These are phyloP conservation scores for Malurus leucopterus DNA, from an alignment of 2,797 vertebrate species.

Conservation along the genomic window DNA sequence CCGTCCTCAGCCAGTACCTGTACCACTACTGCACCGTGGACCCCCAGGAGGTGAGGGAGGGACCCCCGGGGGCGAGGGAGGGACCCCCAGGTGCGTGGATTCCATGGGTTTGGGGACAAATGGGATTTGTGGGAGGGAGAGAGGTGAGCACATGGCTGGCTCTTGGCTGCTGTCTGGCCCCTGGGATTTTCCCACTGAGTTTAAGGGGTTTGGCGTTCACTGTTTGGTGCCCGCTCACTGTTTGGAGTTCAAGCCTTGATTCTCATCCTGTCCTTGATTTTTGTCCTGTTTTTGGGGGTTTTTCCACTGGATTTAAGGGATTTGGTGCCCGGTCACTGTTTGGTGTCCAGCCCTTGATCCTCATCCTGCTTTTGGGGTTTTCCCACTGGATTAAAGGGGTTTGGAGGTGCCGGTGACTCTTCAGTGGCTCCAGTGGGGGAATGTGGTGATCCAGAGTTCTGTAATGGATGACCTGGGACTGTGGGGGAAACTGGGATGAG, in stretches of 20 bases:
- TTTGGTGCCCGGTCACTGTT: background rate
- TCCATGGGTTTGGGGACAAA: too few species aligned
- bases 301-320: background rate
- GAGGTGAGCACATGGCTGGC: background rate
- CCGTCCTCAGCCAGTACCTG: constrained; percentile 80
- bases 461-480: background rate
- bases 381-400: too few species aligned
- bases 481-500: background rate
- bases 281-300: background rate
- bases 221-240: too few species aligned
- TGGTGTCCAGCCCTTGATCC: too few species aligned
- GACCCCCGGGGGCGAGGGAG: background rate
- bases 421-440: background rate
- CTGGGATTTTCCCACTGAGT: too few species aligned
- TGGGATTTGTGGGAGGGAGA: too few species aligned
- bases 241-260: too few species aligned
- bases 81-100: too few species aligned
- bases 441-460: background rate
- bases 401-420: too few species aligned
- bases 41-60: constrained; percentile 77
- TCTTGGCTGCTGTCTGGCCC: background rate
- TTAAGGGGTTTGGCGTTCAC: too few species aligned
- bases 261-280: too few species aligned
- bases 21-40: constrained; percentile 90
- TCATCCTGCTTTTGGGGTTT: too few species aligned